phyloP scores from a whole-genome alignment of 2,797 vertebrate species.

The Anomalospiza imberbis region DNA sequence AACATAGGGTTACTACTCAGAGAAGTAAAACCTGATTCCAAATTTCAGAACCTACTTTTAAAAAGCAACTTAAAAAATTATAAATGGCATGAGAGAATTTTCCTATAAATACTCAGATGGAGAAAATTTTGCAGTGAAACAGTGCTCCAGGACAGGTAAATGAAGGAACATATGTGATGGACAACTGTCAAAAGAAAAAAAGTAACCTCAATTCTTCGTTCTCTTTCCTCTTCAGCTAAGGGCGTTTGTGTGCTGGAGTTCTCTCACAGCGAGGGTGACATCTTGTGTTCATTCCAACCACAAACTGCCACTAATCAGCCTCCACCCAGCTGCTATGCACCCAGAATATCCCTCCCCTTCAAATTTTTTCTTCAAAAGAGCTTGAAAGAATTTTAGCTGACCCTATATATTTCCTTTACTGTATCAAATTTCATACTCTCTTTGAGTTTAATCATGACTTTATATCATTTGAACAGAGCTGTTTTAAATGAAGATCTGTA shows the following conservation, averaged over 20 bases:
- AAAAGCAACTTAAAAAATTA: not conserved
- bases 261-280: not conserved
- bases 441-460: not conserved
- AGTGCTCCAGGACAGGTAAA: not conserved
- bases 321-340: not conserved
- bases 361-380: not conserved
- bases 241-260: not conserved
- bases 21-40: not conserved
- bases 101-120: not conserved
- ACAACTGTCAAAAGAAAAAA: not conserved
- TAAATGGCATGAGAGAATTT: not conserved
- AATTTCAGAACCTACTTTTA: not conserved
- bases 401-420: not conserved
- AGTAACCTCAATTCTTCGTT: not conserved
- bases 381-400: not conserved
- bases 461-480: not conserved
- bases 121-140: not conserved
- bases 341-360: not conserved
- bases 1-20: not conserved
- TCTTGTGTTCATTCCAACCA: not conserved
- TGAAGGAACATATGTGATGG: accelerated
- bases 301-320: not conserved
- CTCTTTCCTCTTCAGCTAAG: not conserved
- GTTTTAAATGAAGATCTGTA: conserved; percentile 13
- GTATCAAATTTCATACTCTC: not conserved